A percentile compares a stretch with the other conserved stretches of the same genome.
Evolutionary conservation across 92 coral and sea anemone species (phyloP).

Genomic region (Parazoanthus darwini): DNA sequence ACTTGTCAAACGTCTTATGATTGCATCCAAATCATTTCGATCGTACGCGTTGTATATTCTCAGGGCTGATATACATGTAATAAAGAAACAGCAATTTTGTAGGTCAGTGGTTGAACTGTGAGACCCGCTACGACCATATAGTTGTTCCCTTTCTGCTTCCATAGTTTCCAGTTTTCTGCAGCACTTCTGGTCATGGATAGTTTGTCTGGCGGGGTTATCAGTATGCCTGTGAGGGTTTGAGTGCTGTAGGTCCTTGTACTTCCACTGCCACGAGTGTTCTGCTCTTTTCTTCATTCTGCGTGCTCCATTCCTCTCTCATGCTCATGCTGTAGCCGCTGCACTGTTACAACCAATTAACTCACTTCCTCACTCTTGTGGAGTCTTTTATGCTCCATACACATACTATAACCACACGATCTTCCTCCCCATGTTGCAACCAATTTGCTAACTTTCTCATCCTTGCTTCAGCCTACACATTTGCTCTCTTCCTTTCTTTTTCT

Average conservation of each 20-base stretch:
- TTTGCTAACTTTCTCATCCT: too few relatives aligned
- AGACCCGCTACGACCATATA: slow-evolving; percentile 8
- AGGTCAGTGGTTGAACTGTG: slow-evolving; percentile 1
- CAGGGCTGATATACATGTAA: slow-evolving; percentile 42
- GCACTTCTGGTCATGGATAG: neutral
- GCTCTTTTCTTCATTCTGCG: neutral
- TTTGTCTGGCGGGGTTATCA: slow-evolving; percentile 1
- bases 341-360: too few relatives aligned
- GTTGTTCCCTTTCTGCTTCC: slow-evolving; percentile 18
- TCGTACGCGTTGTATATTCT: slow-evolving; percentile 7
- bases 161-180: slow-evolving; percentile 31
- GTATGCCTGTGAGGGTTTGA: slow-evolving; percentile 4
- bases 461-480: too few relatives aligned
- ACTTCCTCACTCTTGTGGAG: too few relatives aligned
- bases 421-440: too few relatives aligned
- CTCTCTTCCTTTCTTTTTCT: too few relatives aligned
- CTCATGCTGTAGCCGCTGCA: too few relatives aligned
- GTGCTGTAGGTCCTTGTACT: slow-evolving; percentile 17
- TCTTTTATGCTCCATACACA: too few relatives aligned
- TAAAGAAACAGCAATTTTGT: slow-evolving; percentile 41
- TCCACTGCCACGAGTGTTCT: neutral
- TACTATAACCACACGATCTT: too few relatives aligned
- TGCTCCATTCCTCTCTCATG: too few relatives aligned
- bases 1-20: slow-evolving; percentile 38
- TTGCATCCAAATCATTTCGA: slow-evolving; percentile 4